Evolutionary conservation across 2,113 vertebrate species (phyloP), one percentile per base, ranked within the genome.

Genomic region (Platichthys stellatus): DNA sequence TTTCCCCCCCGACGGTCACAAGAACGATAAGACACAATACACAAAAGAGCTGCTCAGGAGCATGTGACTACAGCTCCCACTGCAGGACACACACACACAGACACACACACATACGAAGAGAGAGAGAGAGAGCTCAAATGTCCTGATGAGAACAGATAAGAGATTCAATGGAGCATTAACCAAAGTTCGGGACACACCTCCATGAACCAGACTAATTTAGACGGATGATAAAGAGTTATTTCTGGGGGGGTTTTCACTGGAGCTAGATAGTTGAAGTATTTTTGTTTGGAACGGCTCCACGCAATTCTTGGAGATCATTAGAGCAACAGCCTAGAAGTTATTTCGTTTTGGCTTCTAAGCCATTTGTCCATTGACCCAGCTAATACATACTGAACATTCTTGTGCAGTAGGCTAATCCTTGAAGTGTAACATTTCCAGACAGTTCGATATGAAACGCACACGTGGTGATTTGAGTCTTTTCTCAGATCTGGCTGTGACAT

Each of bases 21-120:
- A 82, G 86, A 79, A 67, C 71, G 3, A 81, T 74, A 69, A 81
- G 67, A 85, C 82, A 92, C 84, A 91, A 92, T 87, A 80, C 83
- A 91, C 83, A 90, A 90, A 82, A 88, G 88, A 88, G 74, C 77
- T 63, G 43, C 69, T 78, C 58, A 18, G 43, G 47, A 87, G 66
- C 87, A 89, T 89, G 88, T 90, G 91, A 91, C 82, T 7, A 60
- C 68, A 68, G 78, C 74, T 78, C 78, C 59, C 63, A 82, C 83
- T 61, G 35, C 60, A 67, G 40, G 28, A 62, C 81, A 81, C 71
- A 79, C 60, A 78, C 49, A 75, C 69, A 62, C 79, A 81, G 68
- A 79, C 60, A 80, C 81, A 81, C 71, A 79, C 60, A 80, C 56
- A 75, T 53, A 68, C 49, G 69, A n/a, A 74, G 59, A 78, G 3